These are phyloP conservation scores for Takifugu rubripes DNA, from an alignment of 2,797 vertebrate species.

Conservation along the genomic window DNA sequence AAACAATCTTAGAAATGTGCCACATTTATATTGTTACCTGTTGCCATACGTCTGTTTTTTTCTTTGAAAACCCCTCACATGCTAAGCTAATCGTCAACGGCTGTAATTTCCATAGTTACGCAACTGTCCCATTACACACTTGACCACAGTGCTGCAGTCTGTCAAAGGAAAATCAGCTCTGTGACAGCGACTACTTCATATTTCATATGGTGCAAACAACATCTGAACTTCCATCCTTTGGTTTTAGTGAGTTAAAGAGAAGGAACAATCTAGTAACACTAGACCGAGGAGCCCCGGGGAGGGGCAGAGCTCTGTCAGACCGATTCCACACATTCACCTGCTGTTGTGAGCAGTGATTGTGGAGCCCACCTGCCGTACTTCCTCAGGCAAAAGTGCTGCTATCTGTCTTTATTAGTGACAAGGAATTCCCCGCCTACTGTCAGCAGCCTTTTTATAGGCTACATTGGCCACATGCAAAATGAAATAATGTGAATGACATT, in stretches of 20 bases:
- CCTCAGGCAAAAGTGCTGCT: conserved; percentile 13
- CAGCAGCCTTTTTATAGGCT: conserved; percentile 17
- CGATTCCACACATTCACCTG: conserved; percentile 40
- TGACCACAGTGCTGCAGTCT: too few species aligned
- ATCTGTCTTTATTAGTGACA: conserved; percentile 49
- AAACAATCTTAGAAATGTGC: too few species aligned
- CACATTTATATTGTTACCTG: too few species aligned
- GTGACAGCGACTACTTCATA: not conserved
- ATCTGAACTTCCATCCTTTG: conserved; percentile 3
- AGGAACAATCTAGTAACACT: conserved; percentile 45
- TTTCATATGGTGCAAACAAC: not conserved
- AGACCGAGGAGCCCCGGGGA: conserved; percentile 34
- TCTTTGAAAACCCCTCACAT: too few species aligned
- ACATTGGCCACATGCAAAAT: conserved; percentile 5
- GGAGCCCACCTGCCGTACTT: conserved; percentile 34
- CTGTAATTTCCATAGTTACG: too few species aligned
- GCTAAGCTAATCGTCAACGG: too few species aligned
- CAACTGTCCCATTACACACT: too few species aligned
- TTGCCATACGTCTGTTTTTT: too few species aligned
- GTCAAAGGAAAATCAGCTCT: too few species aligned
- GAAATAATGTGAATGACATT: not conserved
- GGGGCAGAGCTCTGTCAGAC: conserved; percentile 12
- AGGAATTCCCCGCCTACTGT: conserved; percentile 26
- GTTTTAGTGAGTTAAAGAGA: conserved; percentile 28
- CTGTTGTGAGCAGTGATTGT: conserved; percentile 23